phyloP scores from a whole-genome alignment of 2,113 vertebrate species.

The Arizona elegans region DNA sequence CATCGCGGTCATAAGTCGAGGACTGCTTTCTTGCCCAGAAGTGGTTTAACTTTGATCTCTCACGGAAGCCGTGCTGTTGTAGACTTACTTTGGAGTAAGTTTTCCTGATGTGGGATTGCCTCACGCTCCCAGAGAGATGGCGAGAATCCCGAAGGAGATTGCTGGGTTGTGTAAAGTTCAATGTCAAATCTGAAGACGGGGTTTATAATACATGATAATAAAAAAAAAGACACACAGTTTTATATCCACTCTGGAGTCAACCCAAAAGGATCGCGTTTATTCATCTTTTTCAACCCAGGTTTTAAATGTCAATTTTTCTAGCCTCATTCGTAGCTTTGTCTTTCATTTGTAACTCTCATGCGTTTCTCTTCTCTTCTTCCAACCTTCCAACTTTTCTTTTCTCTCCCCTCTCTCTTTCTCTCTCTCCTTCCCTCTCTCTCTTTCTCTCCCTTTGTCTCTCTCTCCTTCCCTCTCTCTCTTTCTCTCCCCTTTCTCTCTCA shows the following conservation, averaged over 20 bases:
- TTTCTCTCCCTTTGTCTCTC: accelerated
- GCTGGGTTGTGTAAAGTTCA: neutral
- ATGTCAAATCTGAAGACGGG: neutral
- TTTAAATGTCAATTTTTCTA: neutral
- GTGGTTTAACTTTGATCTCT: neutral
- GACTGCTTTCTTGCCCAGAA: neutral
- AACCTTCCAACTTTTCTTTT: neutral
- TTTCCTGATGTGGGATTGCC: neutral
- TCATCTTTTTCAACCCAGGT: neutral
- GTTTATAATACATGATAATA: neutral
- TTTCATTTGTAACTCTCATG: neutral
- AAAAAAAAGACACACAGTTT: neutral
- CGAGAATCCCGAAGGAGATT: neutral
- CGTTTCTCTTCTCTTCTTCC: neutral
- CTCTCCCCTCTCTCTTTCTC: too few species aligned
- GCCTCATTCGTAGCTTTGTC: neutral
- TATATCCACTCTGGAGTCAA: neutral
- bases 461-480: too few species aligned
- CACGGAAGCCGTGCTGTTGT: accelerated
- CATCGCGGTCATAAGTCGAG: accelerated
- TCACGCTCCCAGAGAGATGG: neutral
- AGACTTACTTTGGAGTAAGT: neutral
- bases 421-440: too few species aligned
- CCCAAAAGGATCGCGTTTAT: neutral
- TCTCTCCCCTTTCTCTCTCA: too few species aligned